A percentile compares a stretch with the other conserved stretches of the same genome.
Evolutionary conservation across 2,888 invertebrate genomes (phyloP).

Genomic region (Cheiracanthium punctorium): DNA sequence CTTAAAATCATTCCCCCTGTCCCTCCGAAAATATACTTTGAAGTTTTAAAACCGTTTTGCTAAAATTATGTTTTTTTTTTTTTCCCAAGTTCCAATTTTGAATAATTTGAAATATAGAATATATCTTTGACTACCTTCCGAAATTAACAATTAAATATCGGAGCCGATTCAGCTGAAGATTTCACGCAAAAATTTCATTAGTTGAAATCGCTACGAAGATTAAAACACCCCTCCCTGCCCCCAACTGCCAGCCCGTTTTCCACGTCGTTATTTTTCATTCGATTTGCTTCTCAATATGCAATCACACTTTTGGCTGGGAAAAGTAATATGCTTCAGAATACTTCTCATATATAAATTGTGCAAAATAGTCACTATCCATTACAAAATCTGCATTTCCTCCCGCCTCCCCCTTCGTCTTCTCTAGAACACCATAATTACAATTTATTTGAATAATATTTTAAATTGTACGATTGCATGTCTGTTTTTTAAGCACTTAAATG

Average conservation of each 20-base stretch:
- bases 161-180: conserved; percentile 29
- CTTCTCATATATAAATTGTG: conserved; percentile 34
- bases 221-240: not conserved
- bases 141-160: conserved; percentile 54
- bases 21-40: not conserved
- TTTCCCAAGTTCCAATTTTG: not conserved
- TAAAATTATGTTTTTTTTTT: not conserved
- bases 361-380: conserved; percentile 11
- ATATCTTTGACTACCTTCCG: not conserved
- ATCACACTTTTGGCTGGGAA: conserved; percentile 31
- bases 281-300: conserved; percentile 33
- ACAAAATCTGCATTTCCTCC: too few relatives aligned
- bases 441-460: too few relatives aligned
- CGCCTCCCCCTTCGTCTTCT: not conserved
- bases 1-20: not conserved
- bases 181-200: conserved; percentile 49
- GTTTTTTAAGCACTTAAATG: too few relatives aligned
- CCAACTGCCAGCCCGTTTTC: too few relatives aligned
- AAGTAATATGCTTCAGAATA: conserved; percentile 37
- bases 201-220: conserved; percentile 17
- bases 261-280: conserved; percentile 31
- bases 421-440: not conserved
- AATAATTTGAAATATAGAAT: not conserved
- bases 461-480: too few relatives aligned
- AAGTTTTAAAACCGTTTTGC: not conserved